A percentile compares a stretch with the other conserved stretches of the same genome.
phyloP scores from a whole-genome alignment of 2,113 vertebrate genomes.

The Oreocharis arfaki region DNA sequence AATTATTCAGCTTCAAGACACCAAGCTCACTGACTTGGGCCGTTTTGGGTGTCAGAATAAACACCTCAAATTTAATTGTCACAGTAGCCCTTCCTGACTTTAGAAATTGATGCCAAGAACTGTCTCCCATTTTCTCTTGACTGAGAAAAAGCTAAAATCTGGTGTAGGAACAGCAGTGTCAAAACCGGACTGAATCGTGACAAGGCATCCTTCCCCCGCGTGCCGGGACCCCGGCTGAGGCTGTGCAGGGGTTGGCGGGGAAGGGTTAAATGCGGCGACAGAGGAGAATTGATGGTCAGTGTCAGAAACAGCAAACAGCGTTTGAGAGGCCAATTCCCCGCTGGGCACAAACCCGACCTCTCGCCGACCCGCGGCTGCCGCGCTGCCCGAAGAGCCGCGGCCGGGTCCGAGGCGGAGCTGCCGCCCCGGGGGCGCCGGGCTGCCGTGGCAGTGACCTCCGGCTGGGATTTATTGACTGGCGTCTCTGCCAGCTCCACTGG shows the following conservation, averaged over 20 bases:
- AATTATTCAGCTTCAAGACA: not conserved
- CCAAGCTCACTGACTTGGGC: not conserved
- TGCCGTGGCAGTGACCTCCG: constrained; percentile 17
- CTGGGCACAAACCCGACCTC: constrained; percentile 54
- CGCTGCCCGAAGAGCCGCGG: not conserved
- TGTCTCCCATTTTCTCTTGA: not conserved
- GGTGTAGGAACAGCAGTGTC: not conserved
- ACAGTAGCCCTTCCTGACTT: not conserved
- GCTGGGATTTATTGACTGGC: constrained; percentile 23
- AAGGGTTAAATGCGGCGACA: not conserved
- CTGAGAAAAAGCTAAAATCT: not conserved
- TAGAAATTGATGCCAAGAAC: not conserved
- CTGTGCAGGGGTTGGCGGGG: not conserved
- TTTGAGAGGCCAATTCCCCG: not conserved
- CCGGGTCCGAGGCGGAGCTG: not conserved
- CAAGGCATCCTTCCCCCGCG: rapidly evolving
- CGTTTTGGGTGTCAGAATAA: not conserved
- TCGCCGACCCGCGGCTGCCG: not conserved
- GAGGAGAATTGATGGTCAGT: constrained; percentile 39
- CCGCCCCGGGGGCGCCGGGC: not conserved
- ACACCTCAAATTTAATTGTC: not conserved
- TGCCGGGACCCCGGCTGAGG: rapidly evolving
- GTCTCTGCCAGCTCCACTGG: constrained; percentile 1
- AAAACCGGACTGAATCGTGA: rapidly evolving
- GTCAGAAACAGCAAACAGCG: constrained; percentile 20